phyloP scores from a whole-genome alignment of 2,888 invertebrate species.

The Anthophora plumipes region DNA sequence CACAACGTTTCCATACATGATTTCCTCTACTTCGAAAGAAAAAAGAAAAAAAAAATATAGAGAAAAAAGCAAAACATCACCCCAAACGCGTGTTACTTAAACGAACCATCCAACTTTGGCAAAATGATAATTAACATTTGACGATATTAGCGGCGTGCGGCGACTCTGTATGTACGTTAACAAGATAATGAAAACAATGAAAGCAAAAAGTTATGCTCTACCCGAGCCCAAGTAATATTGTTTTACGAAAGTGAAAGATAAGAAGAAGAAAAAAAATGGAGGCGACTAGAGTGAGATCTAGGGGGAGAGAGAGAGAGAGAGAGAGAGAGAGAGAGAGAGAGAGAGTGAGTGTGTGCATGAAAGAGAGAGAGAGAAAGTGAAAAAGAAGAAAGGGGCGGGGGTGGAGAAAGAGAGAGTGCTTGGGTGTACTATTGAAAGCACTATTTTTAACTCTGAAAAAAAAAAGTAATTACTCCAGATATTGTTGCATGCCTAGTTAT shows the following conservation, averaged over 20 bases:
- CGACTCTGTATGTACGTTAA: conserved; percentile 70
- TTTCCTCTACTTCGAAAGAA: background rate
- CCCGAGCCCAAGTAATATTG: conserved; percentile 84
- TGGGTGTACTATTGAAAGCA: conserved; percentile 63
- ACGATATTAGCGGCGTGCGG: conserved; percentile 69
- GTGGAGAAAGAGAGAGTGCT: conserved; percentile 39
- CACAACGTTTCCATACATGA: conserved; percentile 2
- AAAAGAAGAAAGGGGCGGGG: conserved; percentile 20
- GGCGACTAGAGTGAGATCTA: conserved; percentile 55
- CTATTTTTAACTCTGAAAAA: conserved; percentile 78
- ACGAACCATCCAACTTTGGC: background rate
- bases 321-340: background rate
- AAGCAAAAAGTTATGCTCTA: conserved; percentile 78
- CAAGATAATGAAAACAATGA: conserved; percentile 54
- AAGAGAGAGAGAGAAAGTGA: conserved; percentile 3
- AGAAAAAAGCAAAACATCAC: conserved; percentile 8
- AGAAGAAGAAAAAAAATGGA: conserved; percentile 40
- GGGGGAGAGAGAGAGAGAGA: conserved; percentile 30
- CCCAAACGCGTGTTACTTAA: background rate
- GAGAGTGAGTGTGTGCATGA: background rate
- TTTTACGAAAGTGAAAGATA: conserved; percentile 59
- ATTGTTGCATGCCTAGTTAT: conserved; percentile 84
- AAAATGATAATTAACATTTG: conserved; percentile 29
- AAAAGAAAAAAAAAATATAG: background rate
- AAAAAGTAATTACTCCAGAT: conserved; percentile 73